A percentile compares a stretch with the other conserved stretches of the same genome.
These are phyloP conservation scores for Fratercula arctica DNA, from an alignment of 2,797 vertebrate species.

Conservation along the genomic window DNA sequence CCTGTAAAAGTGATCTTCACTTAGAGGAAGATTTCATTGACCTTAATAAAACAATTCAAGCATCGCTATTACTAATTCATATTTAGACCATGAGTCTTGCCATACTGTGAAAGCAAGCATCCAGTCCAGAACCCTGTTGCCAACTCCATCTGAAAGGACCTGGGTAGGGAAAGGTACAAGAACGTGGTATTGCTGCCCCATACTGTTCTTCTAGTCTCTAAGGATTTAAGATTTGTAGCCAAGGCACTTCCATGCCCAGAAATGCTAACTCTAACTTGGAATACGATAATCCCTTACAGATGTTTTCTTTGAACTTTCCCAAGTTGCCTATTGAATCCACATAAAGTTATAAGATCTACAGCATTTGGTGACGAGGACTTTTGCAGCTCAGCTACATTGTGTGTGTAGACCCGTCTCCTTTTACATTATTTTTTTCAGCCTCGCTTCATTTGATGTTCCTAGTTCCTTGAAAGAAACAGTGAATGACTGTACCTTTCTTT, in stretches of 20 bases:
- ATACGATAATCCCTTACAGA: not conserved
- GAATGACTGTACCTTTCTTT: not conserved
- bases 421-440: not conserved
- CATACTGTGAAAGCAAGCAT: not conserved
- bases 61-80: not conserved
- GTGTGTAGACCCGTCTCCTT: not conserved
- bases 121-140: not conserved
- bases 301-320: not conserved
- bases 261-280: not conserved
- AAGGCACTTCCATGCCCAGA: not conserved
- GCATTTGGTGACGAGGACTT: not conserved
- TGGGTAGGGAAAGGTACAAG: too few relatives aligned
- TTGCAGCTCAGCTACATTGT: not conserved
- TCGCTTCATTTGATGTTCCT: not conserved
- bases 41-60: not conserved
- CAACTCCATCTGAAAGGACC: not conserved
- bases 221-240: not conserved
- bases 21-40: not conserved
- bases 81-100: not conserved
- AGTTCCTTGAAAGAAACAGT: not conserved
- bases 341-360: not conserved
- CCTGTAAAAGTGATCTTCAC: not conserved
- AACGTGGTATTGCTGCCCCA: not conserved
- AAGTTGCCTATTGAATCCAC: not conserved
- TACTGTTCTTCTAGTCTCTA: not conserved